Evolutionary conservation across 2,888 invertebrate genomes (phyloP).

Genomic region (Idaea straminata): DNA sequence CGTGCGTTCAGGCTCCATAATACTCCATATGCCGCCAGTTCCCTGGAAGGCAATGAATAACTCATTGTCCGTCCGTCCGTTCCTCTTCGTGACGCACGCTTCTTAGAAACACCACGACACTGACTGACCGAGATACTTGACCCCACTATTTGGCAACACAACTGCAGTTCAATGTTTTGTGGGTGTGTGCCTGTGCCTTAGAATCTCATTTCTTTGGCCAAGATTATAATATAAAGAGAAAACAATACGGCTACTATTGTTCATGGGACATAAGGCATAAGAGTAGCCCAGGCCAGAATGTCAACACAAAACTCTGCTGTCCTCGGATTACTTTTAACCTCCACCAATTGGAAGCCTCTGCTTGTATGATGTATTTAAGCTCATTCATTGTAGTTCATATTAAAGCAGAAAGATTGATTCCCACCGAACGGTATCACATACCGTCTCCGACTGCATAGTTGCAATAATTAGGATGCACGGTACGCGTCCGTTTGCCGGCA

Average conservation of each 20-base stretch:
- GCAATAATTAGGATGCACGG: slow-evolving; percentile 71
- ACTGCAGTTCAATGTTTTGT: slow-evolving; percentile 18
- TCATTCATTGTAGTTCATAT: neutral
- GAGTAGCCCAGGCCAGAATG: too few relatives aligned
- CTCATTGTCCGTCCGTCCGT: slow-evolving; percentile 76
- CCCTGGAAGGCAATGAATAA: slow-evolving; percentile 78
- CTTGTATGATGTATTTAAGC: neutral
- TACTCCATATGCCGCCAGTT: slow-evolving; percentile 69
- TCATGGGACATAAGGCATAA: too few relatives aligned
- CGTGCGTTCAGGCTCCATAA: slow-evolving; percentile 60
- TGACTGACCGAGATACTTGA: slow-evolving; percentile 71
- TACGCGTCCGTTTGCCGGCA: slow-evolving; percentile 59
- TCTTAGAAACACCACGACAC: slow-evolving; percentile 65
- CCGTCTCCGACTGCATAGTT: slow-evolving; percentile 54
- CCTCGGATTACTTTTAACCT: too few relatives aligned
- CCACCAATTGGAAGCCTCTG: neutral
- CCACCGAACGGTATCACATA: slow-evolving; percentile 52
- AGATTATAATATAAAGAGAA: too few relatives aligned
- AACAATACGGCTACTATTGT: too few relatives aligned
- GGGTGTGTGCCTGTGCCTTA: neutral
- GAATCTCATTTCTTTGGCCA: neutral
- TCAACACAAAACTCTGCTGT: too few relatives aligned
- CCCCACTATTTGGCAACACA: slow-evolving; percentile 57
- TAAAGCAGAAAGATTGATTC: slow-evolving; percentile 40
- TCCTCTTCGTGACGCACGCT: slow-evolving; percentile 71